Evolutionary conservation across 2,888 invertebrate genomes (phyloP), one percentile per base, ranked within the genome.

Genomic region (Slavum lentiscoides): DNA sequence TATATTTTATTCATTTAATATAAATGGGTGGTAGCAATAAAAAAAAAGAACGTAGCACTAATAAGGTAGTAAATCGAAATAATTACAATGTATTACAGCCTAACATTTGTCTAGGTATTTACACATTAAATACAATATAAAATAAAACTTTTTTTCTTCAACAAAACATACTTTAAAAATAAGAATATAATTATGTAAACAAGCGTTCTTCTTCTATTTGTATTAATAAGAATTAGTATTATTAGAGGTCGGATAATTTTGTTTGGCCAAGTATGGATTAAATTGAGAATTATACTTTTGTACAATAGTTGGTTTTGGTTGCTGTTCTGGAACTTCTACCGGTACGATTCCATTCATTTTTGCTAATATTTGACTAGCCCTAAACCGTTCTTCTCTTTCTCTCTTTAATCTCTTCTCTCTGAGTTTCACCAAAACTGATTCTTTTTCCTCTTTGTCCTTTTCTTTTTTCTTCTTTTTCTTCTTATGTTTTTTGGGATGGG

Each of bases 221-320:
- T 49, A 39, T 39, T 8, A 39, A 39, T 11, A 15, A 49, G 11
- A 21, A 43, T 37, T 21, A 17, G 67, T 37, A 39, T 37, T 66
- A 21, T 39, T 83, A 21, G 55, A 67, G 37, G 61, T 69, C 21
- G 76, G 66, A 81, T 81, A 83, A 88, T 95, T 95, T 87, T 95
- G 95, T 85, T 93, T 91, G 19, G 95, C 95, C 74, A 94, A 86
- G 86, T 94, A 91, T 23, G 98, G 98, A 88, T 97, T 98, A 87
- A 96, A 98, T 86, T 98, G 97, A 4, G 96, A 96, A 88, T 97
- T 97, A 86, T 98, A 98, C 87, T 93, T 94, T 85, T 94, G 93
- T 84, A 90, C 89, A 43, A 92, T 72, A 72, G 80, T 81, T 81
- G 83, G 83, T 66, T 86, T 84, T 73, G 84, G 74, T 83, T 85